These are phyloP conservation scores for Euura saliciscinereae DNA, from an alignment of 1,140 invertebrate genomes.

Conservation along the genomic window DNA sequence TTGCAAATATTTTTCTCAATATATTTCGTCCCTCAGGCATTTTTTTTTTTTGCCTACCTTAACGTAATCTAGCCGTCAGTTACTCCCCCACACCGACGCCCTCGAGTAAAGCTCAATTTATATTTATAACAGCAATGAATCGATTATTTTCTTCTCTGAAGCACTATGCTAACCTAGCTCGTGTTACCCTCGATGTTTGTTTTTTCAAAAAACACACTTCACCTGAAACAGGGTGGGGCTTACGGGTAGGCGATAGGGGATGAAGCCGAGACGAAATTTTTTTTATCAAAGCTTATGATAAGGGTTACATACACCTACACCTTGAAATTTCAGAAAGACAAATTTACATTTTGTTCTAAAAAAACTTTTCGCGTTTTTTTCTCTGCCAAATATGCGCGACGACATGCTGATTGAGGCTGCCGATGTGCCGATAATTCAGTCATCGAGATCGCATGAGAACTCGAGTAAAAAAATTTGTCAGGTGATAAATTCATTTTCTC, in stretches of 20 bases:
- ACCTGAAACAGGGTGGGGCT: not conserved
- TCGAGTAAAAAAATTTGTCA: no score
- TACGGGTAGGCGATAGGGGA: not conserved
- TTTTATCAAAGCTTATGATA: no score
- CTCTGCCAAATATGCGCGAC: not conserved
- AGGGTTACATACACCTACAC: no score
- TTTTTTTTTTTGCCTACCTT: not conserved
- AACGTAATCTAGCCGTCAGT: not conserved
- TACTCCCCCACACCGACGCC: not conserved
- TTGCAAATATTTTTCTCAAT: not conserved
- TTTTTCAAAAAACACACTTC: not conserved
- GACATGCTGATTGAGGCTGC: no score
- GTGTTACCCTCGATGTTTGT: no score
- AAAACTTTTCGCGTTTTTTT: no score
- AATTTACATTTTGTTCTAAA: not conserved
- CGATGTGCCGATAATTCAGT: no score
- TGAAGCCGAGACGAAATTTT: not conserved
- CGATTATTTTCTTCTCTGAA: constrained; percentile 3
- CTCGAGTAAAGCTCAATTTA: not conserved
- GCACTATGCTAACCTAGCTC: not conserved
- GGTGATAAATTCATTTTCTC: not conserved
- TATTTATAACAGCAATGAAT: constrained; percentile 2
- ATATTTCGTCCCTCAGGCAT: not conserved
- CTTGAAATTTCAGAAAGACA: not conserved
- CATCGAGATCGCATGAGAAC: not conserved